These are phyloP conservation scores for Steinernema scapterisci DNA, from an alignment of 2,888 invertebrate genomes.

Conservation along the genomic window DNA sequence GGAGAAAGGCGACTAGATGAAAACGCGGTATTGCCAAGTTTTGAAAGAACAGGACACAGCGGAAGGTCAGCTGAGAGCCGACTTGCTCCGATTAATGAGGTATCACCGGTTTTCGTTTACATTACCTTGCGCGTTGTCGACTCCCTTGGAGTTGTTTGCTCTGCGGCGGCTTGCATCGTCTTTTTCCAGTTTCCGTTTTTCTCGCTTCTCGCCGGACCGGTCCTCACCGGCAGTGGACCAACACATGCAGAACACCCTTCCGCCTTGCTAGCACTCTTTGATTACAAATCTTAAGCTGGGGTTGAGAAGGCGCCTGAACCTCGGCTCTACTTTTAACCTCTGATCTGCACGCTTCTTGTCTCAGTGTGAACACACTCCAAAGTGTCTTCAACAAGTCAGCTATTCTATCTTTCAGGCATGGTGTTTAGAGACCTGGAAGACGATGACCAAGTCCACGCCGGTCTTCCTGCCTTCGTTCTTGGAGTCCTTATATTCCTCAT, in stretches of 20 bases:
- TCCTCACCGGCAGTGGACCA: slow-evolving; percentile 17
- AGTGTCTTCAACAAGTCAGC: background rate
- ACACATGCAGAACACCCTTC: slow-evolving; percentile 26
- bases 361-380: background rate
- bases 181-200: slow-evolving; percentile 27
- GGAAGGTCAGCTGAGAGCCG: background rate
- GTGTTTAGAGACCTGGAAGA: background rate
- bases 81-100: slow-evolving; percentile 14
- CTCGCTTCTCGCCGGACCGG: slow-evolving; percentile 23
- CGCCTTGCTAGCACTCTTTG: slow-evolving; percentile 23
- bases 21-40: background rate
- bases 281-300: slow-evolving; percentile 25
- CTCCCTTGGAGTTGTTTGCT: slow-evolving; percentile 12
- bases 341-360: background rate
- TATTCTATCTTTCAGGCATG: background rate
- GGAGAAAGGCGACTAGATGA: background rate
- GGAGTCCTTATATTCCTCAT: slow-evolving; percentile 46
- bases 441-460: slow-evolving; percentile 27
- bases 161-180: slow-evolving; percentile 25
- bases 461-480: slow-evolving; percentile 36
- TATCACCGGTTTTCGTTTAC: slow-evolving; percentile 31
- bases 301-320: background rate
- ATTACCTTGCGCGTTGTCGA: slow-evolving; percentile 11
- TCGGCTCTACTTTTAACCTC: background rate
- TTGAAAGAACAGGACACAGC: background rate